phyloP scores from a whole-genome alignment of 2,888 invertebrate genomes.

The Nephrotoma appendiculata region DNA sequence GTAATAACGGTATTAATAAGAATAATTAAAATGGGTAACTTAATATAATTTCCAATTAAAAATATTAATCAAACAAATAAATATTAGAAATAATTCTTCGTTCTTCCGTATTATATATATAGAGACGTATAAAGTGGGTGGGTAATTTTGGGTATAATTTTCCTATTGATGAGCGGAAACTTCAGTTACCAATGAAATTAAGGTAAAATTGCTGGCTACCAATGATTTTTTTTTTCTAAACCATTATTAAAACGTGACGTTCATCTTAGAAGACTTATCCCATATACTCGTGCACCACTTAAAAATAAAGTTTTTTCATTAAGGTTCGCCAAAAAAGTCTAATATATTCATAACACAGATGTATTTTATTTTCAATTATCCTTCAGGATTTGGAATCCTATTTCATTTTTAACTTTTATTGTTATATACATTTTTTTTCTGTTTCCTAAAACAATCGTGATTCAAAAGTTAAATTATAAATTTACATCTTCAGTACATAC shows the following conservation, averaged over 20 bases:
- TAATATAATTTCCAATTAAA: neutral
- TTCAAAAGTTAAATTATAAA: neutral
- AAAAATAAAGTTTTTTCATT: neutral
- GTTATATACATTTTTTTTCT: neutral
- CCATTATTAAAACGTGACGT: neutral
- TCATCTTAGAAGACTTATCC: neutral
- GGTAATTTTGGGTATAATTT: neutral
- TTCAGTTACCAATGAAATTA: neutral
- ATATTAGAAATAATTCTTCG: neutral
- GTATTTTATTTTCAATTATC: neutral
- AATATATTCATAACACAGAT: neutral
- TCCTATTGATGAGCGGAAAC: neutral
- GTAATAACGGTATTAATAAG: neutral
- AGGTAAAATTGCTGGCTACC: neutral
- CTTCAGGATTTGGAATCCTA: neutral
- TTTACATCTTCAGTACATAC: neutral
- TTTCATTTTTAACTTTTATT: neutral
- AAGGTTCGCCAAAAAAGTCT: neutral
- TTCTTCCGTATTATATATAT: neutral
- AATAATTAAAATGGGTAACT: neutral
- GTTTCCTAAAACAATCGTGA: neutral
- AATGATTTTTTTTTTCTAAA: neutral
- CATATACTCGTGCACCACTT: neutral
- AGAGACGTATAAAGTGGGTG: neutral
- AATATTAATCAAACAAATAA: neutral